Evolutionary conservation across 2,888 invertebrate species (phyloP).

Genomic region (Parelbella ahira): DNA sequence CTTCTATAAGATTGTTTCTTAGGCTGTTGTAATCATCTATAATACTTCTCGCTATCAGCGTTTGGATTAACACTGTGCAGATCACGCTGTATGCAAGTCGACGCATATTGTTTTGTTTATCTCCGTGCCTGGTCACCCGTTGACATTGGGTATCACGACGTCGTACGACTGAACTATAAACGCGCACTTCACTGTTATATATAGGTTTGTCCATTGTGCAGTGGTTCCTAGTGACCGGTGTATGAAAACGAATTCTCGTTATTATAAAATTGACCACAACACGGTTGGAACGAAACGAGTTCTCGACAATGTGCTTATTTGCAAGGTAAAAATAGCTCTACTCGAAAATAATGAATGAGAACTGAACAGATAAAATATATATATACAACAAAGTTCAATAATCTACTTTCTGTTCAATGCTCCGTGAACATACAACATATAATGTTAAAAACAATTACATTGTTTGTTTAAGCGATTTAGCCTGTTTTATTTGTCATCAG

Average conservation of each 20-base stretch:
- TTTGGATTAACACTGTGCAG: slow-evolving; percentile 26
- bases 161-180: slow-evolving; percentile 30
- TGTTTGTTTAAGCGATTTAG: too few species aligned
- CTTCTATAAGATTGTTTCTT: slow-evolving; percentile 44
- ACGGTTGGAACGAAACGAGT: too few species aligned
- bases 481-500: too few species aligned
- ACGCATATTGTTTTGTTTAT: slow-evolving; percentile 28
- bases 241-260: slow-evolving; percentile 14
- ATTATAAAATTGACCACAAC: slow-evolving; percentile 21
- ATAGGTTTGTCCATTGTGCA: slow-evolving; percentile 28
- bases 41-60: slow-evolving; percentile 34
- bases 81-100: slow-evolving; percentile 23
- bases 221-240: slow-evolving; percentile 7
- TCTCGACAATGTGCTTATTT: too few species aligned
- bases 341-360: too few species aligned
- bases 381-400: too few species aligned
- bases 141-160: slow-evolving; percentile 30
- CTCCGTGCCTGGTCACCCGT: slow-evolving; percentile 29
- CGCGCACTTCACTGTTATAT: slow-evolving; percentile 33
- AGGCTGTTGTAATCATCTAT: slow-evolving; percentile 39
- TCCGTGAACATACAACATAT: too few species aligned
- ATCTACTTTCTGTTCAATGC: too few species aligned
- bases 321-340: too few species aligned
- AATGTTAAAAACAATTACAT: too few species aligned
- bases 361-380: too few species aligned